Conservation (phyloP, 2,113 vertebrate genomes). For the Alces alces region DNA sequence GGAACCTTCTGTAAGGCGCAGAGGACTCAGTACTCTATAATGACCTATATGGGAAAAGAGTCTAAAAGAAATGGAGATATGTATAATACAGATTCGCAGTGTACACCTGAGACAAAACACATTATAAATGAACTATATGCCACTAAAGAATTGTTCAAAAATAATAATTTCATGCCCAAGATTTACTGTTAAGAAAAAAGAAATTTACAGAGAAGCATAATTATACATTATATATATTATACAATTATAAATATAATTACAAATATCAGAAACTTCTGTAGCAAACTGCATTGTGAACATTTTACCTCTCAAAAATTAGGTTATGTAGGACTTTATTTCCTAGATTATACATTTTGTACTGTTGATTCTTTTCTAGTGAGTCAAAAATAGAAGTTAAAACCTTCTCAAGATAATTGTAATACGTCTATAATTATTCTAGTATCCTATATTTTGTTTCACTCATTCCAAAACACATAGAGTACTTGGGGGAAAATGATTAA, state of each 20-base stretch:
- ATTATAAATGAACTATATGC: not conserved
- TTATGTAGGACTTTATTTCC: not conserved
- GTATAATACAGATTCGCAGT: not conserved
- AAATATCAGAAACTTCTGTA: not conserved
- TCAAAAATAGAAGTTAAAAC: not conserved
- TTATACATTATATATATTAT: not conserved
- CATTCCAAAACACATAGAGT: not conserved
- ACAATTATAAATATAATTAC: not conserved
- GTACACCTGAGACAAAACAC: not conserved
- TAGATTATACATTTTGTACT: not conserved
- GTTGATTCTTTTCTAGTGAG: not conserved
- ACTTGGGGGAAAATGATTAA: not conserved
- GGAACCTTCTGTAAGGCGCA: not conserved
- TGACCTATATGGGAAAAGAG: not conserved
- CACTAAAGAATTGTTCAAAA: not conserved
- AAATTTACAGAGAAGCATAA: not conserved
- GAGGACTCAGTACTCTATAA: not conserved
- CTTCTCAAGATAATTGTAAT: not conserved
- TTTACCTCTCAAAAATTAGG: not conserved
- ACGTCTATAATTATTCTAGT: not conserved
- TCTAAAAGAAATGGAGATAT: not conserved
- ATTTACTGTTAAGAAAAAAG: not conserved
- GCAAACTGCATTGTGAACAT: not conserved
- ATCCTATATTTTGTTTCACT: not conserved
- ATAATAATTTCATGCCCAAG: not conserved